Conservation (phyloP, 2,113 vertebrate genomes). For the Pelmatolapia mariae region DNA sequence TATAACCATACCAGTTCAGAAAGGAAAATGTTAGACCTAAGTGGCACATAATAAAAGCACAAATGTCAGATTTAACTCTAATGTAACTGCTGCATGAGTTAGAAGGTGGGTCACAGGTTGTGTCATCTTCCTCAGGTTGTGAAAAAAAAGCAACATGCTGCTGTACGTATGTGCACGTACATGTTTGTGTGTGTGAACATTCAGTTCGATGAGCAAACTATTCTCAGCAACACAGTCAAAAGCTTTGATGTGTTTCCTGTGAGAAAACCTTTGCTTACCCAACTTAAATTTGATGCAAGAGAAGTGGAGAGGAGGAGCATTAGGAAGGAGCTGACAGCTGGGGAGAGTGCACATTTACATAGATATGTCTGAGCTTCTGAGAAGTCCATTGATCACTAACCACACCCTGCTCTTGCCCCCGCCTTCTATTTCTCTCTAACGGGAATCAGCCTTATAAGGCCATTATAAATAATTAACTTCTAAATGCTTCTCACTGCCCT, state of each 20-base stretch:
- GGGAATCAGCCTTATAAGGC: conserved; percentile 41
- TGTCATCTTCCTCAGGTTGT: neutral
- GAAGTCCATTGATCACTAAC: conserved; percentile 59
- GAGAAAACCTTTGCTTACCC: neutral
- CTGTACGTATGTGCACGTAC: neutral
- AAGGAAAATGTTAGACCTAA: neutral
- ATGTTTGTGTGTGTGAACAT: neutral
- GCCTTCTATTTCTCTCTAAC: conserved; percentile 4
- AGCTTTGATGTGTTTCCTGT: conserved; percentile 13
- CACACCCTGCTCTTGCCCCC: conserved; percentile 15
- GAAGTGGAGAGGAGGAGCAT: neutral
- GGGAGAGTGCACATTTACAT: neutral
- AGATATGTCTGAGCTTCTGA: conserved; percentile 47
- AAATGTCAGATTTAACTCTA: neutral
- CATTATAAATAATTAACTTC: conserved; percentile 64
- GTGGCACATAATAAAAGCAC: neutral
- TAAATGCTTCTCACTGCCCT: conserved; percentile 34
- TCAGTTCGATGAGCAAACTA: neutral
- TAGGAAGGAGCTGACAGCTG: neutral
- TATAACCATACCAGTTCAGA: neutral
- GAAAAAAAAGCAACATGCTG: neutral
- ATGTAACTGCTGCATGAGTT: neutral
- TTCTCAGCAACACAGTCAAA: neutral
- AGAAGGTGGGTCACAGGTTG: neutral
- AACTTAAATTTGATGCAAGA: neutral